phyloP scores from a whole-genome alignment of 2,888 invertebrate species.

The Ferdinandea cuprea region DNA sequence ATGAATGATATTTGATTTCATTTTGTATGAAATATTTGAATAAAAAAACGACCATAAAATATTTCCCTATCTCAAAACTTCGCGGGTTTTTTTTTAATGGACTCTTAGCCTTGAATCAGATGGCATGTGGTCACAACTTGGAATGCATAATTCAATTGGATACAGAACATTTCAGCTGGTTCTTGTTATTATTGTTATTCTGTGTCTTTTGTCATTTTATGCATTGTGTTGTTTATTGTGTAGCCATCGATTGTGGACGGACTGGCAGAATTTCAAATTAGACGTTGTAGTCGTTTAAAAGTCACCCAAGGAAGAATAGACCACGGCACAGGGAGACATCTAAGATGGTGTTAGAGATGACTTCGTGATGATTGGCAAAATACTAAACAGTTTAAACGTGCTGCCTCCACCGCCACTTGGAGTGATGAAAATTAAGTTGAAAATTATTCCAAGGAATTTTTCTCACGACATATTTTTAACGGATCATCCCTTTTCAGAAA shows the following conservation, averaged over 20 bases:
- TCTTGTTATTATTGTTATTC: slow-evolving; percentile 46
- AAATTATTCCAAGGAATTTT: too few species aligned
- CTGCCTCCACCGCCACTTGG: too few species aligned
- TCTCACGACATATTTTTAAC: too few species aligned
- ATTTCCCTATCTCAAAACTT: too few species aligned
- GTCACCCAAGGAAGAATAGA: slow-evolving; percentile 50
- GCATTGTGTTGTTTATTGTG: slow-evolving; percentile 60
- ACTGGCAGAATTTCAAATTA: slow-evolving; percentile 51
- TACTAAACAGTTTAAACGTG: too few species aligned
- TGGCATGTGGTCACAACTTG: slow-evolving; percentile 73
- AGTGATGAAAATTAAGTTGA: too few species aligned
- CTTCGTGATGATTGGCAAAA: slow-evolving; percentile 11
- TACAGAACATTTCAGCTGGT: slow-evolving; percentile 66
- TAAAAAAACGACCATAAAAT: too few species aligned
- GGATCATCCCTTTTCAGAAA: too few species aligned
- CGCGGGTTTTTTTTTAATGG: slow-evolving; percentile 10
- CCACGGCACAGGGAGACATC: slow-evolving; percentile 49
- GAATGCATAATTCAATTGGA: slow-evolving; percentile 74
- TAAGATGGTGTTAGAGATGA: slow-evolving; percentile 20
- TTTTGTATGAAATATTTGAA: too few species aligned
- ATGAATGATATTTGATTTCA: too few species aligned
- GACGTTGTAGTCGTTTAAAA: slow-evolving; percentile 71
- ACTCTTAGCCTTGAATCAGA: slow-evolving; percentile 50
- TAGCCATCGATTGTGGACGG: slow-evolving; percentile 46
- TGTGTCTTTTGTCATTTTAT: slow-evolving; percentile 70